A percentile compares a stretch with the other conserved stretches of the same genome.
phyloP scores from a whole-genome alignment of 1,140 invertebrate genomes.

The Galleria mellonella region DNA sequence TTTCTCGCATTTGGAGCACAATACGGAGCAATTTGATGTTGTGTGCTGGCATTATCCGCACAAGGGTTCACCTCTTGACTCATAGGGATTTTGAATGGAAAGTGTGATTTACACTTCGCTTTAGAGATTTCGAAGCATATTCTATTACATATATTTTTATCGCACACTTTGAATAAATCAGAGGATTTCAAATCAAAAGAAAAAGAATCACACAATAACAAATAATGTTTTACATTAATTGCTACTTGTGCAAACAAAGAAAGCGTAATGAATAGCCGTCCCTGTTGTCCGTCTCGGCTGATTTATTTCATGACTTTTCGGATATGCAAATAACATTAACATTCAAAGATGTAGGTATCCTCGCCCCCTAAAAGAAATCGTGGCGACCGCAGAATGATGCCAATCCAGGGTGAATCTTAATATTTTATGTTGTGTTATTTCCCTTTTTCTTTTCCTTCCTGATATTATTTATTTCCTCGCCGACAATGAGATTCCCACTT shows the following conservation, averaged over 20 bases:
- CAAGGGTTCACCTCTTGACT: constrained; percentile 43
- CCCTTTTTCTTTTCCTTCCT: constrained; percentile 66
- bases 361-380: constrained; percentile 56
- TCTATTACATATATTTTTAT: no score
- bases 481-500: constrained; percentile 73
- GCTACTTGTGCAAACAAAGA: constrained; percentile 56
- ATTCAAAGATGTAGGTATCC: constrained; percentile 67
- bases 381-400: constrained; percentile 64
- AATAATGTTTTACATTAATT: constrained; percentile 48
- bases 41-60: constrained; percentile 54
- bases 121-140: constrained; percentile 21
- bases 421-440: constrained; percentile 74
- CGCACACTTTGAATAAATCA: no score
- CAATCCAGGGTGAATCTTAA: constrained; percentile 71
- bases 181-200: constrained; percentile 8
- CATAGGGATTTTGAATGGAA: constrained; percentile 40
- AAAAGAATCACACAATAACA: constrained; percentile 9
- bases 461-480: constrained; percentile 69
- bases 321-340: constrained; percentile 73
- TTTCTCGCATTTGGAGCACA: constrained; percentile 68
- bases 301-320: constrained; percentile 74
- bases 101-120: constrained; percentile 50
- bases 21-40: constrained; percentile 66
- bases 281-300: constrained; percentile 65
- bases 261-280: constrained; percentile 60